A percentile compares a stretch with the other conserved stretches of the same genome.
These are phyloP conservation scores for Notoglanidium macrostoma DNA, from an alignment of 2,797 vertebrate species.

Conservation along the genomic window DNA sequence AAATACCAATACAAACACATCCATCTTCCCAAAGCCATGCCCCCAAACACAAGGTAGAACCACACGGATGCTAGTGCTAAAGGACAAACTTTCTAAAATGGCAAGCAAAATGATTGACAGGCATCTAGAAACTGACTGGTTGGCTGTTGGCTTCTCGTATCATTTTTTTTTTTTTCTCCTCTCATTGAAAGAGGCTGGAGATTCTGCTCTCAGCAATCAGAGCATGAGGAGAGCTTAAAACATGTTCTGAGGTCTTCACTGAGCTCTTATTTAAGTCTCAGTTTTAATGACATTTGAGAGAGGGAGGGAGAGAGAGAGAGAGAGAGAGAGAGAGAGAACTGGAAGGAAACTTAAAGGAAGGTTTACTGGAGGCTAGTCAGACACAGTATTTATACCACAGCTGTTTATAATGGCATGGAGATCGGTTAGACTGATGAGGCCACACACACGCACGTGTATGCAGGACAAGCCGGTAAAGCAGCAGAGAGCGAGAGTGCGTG, in stretches of 20 bases:
- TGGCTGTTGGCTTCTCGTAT: not conserved
- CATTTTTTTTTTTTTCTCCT: not conserved
- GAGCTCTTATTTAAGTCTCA: not conserved
- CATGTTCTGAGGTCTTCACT: not conserved
- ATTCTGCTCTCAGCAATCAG: not conserved
- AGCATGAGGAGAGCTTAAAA: not conserved
- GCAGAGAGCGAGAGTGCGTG: not conserved
- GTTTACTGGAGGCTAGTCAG: not conserved
- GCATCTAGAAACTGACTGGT: not conserved
- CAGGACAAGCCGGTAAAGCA: constrained; percentile 1
- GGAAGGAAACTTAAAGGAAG: not conserved
- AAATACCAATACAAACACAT: not conserved
- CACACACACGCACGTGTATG: not conserved
- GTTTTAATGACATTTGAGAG: not conserved
- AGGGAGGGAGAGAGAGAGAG: not conserved
- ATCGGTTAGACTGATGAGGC: not conserved
- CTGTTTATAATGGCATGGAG: not conserved
- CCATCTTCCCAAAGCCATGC: not conserved
- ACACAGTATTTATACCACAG: not conserved
- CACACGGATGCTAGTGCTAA: not conserved
- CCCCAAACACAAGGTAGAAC: not conserved
- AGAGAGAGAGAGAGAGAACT: not conserved
- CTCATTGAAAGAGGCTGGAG: not conserved
- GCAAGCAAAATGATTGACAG: not conserved
- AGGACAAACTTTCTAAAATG: not conserved